Conservation (phyloP, 2,797 vertebrate genomes). For the Pseudopleuronectes americanus region DNA sequence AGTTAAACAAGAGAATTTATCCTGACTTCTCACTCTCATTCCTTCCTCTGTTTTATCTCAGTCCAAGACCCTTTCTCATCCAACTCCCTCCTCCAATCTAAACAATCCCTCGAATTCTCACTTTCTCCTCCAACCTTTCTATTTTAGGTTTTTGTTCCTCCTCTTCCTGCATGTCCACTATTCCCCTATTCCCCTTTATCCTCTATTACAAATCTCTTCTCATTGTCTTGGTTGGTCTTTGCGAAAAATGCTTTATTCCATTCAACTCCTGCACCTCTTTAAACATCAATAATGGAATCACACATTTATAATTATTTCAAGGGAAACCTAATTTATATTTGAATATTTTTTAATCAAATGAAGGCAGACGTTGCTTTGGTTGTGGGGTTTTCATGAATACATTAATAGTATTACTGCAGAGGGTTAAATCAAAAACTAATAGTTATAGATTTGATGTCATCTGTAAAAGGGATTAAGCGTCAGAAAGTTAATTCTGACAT, state of each 20-base stretch:
- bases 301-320: too few species aligned
- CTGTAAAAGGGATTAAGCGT: too few species aligned
- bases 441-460: too few species aligned
- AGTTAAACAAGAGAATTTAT: background rate
- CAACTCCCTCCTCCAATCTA: constrained; percentile 4
- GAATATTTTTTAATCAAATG: too few species aligned
- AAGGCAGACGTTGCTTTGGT: too few species aligned
- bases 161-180: constrained; percentile 39
- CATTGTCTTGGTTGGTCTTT: too few species aligned
- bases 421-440: too few species aligned
- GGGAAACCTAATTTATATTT: too few species aligned
- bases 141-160: constrained; percentile 19
- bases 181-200: constrained; percentile 17
- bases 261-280: constrained; percentile 2
- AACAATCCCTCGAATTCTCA: constrained; percentile 37
- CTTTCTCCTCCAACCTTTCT: constrained; percentile 19
- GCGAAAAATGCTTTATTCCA: background rate
- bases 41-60: background rate
- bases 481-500: too few species aligned
- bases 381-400: too few species aligned
- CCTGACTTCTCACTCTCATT: background rate
- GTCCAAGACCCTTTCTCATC: background rate
- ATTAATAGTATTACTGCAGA: too few species aligned
- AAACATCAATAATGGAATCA: too few species aligned
- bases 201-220: constrained; percentile 21